phyloP scores from a whole-genome alignment of 2,113 vertebrate species.

The Coturnix japonica region DNA sequence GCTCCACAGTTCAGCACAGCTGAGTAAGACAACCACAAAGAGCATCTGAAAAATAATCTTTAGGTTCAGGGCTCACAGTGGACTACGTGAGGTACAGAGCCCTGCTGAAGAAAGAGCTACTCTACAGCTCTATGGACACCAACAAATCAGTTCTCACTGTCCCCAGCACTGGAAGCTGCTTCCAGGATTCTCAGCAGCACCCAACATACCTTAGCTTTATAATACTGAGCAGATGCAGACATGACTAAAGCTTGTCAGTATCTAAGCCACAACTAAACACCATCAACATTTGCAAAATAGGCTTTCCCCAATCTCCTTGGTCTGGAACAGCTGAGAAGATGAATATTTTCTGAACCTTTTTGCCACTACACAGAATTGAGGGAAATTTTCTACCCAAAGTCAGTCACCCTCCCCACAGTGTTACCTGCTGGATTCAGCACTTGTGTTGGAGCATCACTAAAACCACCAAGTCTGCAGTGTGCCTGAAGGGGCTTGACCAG shows the following conservation, averaged over 20 bases:
- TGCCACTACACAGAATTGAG: not conserved
- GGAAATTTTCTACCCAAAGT: not conserved
- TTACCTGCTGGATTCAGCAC: accelerated
- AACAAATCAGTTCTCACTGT: not conserved
- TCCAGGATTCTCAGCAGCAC: not conserved
- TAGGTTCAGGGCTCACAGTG: not conserved
- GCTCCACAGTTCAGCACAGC: not conserved
- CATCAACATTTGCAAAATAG: not conserved
- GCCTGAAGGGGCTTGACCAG: not conserved
- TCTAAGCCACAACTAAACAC: not conserved
- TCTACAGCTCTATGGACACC: not conserved
- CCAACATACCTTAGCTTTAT: not conserved
- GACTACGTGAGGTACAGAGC: not conserved
- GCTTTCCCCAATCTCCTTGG: not conserved
- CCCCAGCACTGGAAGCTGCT: not conserved
- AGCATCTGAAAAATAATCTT: not conserved
- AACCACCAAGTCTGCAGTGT: not conserved
- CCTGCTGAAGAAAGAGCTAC: not conserved
- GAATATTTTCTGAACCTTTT: not conserved
- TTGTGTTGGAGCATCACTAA: not conserved
- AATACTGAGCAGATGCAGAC: not conserved
- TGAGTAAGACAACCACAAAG: not conserved
- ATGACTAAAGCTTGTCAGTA: not conserved
- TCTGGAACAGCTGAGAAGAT: not conserved
- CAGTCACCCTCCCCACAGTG: accelerated